Conservation (phyloP, 2,113 vertebrate species). For the Podocnemis expansa region DNA sequence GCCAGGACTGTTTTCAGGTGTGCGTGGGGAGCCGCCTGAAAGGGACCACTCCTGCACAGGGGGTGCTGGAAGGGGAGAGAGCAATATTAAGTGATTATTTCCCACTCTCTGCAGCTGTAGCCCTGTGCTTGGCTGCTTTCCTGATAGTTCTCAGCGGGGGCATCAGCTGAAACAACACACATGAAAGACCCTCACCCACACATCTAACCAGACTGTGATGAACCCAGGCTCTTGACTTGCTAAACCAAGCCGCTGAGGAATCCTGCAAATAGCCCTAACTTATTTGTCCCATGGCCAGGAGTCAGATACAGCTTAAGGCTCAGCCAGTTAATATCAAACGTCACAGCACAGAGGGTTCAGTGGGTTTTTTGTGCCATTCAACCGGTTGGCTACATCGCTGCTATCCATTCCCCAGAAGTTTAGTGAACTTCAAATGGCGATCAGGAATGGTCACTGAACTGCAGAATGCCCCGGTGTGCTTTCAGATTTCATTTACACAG, state of each 20-base stretch:
- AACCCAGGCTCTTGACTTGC: background rate
- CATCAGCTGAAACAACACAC: background rate
- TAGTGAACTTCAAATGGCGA: conserved; percentile 84
- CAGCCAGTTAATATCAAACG: conserved; percentile 42
- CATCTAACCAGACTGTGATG: background rate
- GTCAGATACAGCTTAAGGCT: background rate
- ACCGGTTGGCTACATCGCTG: conserved; percentile 65
- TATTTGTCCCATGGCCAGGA: background rate
- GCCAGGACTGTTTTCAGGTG: background rate
- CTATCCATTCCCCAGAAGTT: conserved; percentile 79
- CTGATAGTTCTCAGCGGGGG: background rate
- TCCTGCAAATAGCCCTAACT: background rate
- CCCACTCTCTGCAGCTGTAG: conserved; percentile 38
- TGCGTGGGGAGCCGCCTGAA: background rate
- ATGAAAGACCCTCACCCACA: fast-evolving
- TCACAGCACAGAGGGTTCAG: background rate
- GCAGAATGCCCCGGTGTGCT: conserved; percentile 77
- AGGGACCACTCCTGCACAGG: background rate
- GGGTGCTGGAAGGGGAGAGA: background rate
- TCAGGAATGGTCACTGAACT: conserved; percentile 82
- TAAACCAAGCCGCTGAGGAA: conserved; percentile 9
- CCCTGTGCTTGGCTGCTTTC: conserved; percentile 16
- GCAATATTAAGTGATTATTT: conserved; percentile 15
- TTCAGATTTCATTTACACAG: conserved; percentile 82
- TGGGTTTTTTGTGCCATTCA: conserved; percentile 29